These are phyloP conservation scores for Sylvia atricapilla DNA, from an alignment of 2,113 vertebrate genomes.

Conservation along the genomic window DNA sequence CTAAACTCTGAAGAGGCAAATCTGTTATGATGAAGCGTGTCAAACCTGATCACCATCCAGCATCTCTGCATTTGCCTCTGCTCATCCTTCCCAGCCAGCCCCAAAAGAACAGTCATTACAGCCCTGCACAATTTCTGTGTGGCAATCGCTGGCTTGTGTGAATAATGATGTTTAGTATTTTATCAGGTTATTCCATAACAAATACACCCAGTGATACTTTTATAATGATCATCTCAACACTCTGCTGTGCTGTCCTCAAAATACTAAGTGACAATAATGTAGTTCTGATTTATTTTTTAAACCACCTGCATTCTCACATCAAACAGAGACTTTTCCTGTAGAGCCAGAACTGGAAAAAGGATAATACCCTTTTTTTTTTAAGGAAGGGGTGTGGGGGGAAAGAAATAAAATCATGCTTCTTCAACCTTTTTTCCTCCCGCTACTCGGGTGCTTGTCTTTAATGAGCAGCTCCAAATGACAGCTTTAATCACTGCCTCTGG, in stretches of 20 bases:
- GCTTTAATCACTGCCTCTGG: slow-evolving; percentile 99
- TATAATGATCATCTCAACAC: slow-evolving; percentile 21
- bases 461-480: slow-evolving; percentile 99
- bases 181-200: slow-evolving; percentile 30
- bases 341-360: slow-evolving; percentile 42
- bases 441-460: slow-evolving; percentile 87
- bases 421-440: slow-evolving; percentile 75
- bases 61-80: background rate
- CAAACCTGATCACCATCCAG: slow-evolving; percentile 27
- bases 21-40: background rate
- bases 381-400: background rate
- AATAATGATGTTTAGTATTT: slow-evolving; percentile 19
- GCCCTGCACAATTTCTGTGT: background rate
- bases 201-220: slow-evolving; percentile 57
- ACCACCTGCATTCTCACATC: slow-evolving; percentile 38
- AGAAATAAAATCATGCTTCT: slow-evolving; percentile 40
- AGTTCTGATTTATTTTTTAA: slow-evolving; percentile 46
- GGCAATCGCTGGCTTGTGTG: background rate
- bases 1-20: slow-evolving; percentile 13
- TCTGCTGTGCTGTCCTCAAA: slow-evolving; percentile 26
- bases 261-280: slow-evolving; percentile 22
- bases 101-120: slow-evolving; percentile 27
- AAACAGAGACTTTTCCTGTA: slow-evolving; percentile 43
- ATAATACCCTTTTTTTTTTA: background rate
- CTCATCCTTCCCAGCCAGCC: background rate